Conservation (phyloP, 1,140 invertebrate species). For the Aphelinus atriplicis region DNA sequence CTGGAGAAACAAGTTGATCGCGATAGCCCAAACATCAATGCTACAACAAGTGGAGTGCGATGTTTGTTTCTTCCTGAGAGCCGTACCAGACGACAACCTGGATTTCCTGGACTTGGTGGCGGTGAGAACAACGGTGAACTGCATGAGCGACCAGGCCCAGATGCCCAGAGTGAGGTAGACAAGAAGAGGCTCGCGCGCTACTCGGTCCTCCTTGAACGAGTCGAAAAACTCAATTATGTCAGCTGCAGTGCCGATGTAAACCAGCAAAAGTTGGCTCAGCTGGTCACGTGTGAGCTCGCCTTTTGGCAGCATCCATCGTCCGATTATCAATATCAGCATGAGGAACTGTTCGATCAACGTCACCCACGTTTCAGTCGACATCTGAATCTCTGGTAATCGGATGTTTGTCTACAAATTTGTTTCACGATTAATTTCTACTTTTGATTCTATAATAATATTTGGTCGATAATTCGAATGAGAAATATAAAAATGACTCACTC, state of each 20-base stretch:
- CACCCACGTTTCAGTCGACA: slow-evolving; percentile 83
- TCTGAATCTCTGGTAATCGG: slow-evolving; percentile 71
- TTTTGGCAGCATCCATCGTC: slow-evolving; percentile 89
- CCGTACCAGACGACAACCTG: slow-evolving; percentile 69
- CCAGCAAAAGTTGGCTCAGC: slow-evolving; percentile 88
- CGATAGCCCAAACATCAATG: slow-evolving; percentile 86
- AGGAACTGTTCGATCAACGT: slow-evolving; percentile 89
- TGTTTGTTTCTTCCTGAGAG: slow-evolving; percentile 52
- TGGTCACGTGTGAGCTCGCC: slow-evolving; percentile 91
- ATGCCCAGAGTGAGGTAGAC: slow-evolving; percentile 82
- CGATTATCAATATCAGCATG: slow-evolving; percentile 88
- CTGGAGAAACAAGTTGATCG: slow-evolving; percentile 79
- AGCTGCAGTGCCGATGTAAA: slow-evolving; percentile 87
- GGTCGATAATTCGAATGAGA: no score
- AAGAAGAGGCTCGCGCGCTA: slow-evolving; percentile 77
- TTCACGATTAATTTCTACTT: no score
- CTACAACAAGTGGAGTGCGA: slow-evolving; percentile 75
- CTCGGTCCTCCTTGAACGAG: slow-evolving; percentile 88
- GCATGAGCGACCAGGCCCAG: slow-evolving; percentile 90
- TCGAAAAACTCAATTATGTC: slow-evolving; percentile 98
- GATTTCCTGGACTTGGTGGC: slow-evolving; percentile 85
- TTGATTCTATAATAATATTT: no score
- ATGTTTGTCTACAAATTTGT: slow-evolving; percentile 63
- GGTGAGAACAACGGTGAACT: slow-evolving; percentile 90
- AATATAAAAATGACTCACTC: slow-evolving; percentile 54